Base-by-base conservation (phyloP, 1,140 invertebrate species). In the Drosophila simulans region DNA sequence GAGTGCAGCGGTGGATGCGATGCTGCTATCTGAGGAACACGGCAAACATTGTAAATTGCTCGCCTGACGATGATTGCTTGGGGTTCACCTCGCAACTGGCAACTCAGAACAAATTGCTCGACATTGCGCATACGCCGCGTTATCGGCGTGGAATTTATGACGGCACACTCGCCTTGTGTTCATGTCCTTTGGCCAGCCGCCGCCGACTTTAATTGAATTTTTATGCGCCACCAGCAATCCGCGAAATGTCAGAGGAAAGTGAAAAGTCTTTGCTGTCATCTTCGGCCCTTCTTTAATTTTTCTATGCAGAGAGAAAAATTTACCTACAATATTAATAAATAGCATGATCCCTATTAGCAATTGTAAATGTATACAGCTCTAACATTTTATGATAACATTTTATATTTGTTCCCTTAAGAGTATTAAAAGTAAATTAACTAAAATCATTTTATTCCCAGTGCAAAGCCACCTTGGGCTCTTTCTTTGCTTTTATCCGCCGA, bases 61-160 rank as follows among this genome's bases (percentile, higher is more conserved):
- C 35, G 34, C 35, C 43, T 57, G 64, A 70, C 56, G 57, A 52
- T 77, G 65, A 77, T 77, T 77, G 46, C 63, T 34, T 39, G 17
- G 46, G 39, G 13, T 39, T 77, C 34, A 58, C 57, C 42, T 55
- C 37, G 66, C 25, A 43, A 11, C 65, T 46, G 5, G 46, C n/a
- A 63, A 42, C 58, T 34, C 13, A 40, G 10, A 72, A 42, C 68
- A 74, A 74, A 68, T 75, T 57, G 46, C 37, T n/a, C 25, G 43
- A 57, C 73, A 88, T 72, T 69, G 84, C 80, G 83, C 48, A 86
- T 88, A 83, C 75, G 84, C 71, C 63, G 42, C 56, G 84, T 68
- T 88, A 82, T 82, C 82, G 53, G 52, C 60, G 54, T 51, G 57
- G 39, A 80, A 89, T 79, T 84, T 88, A 79, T 79, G 80, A 51